Conservation (phyloP, 2,113 vertebrate species). For the Cairina moschata region DNA sequence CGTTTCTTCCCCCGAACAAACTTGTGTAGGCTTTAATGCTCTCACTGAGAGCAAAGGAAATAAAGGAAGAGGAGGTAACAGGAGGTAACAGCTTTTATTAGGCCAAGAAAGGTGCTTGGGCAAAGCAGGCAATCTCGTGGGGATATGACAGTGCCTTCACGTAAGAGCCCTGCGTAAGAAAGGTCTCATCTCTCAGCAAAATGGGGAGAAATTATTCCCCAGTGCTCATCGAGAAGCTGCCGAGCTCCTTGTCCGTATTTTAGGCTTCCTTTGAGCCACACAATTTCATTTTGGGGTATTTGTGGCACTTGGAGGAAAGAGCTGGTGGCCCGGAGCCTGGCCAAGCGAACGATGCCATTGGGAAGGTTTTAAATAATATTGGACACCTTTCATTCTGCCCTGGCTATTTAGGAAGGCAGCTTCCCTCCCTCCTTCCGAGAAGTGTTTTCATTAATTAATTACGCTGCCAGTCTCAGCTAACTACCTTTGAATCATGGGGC, state of each 20-base stretch:
- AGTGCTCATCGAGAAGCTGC: background rate
- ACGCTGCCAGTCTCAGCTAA: background rate
- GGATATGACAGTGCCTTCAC: background rate
- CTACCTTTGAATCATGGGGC: background rate
- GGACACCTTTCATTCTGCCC: background rate
- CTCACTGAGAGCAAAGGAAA: background rate
- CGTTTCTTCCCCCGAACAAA: background rate
- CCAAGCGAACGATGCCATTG: background rate
- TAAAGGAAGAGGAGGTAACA: background rate
- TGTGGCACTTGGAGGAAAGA: background rate
- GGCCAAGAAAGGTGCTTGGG: background rate
- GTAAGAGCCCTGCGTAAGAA: background rate
- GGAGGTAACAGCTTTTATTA: background rate
- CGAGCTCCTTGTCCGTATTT: background rate
- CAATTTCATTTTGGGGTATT: background rate
- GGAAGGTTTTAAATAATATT: background rate
- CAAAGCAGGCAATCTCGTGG: background rate
- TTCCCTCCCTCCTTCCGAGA: background rate
- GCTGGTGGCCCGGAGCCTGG: background rate
- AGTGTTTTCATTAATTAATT: background rate
- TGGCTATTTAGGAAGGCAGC: background rate
- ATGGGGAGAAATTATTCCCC: background rate
- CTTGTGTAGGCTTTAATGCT: background rate
- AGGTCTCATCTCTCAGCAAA: background rate
- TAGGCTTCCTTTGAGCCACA: background rate